phyloP scores from a whole-genome alignment of 2,888 invertebrate genomes.

The Teleiodes luculella region DNA sequence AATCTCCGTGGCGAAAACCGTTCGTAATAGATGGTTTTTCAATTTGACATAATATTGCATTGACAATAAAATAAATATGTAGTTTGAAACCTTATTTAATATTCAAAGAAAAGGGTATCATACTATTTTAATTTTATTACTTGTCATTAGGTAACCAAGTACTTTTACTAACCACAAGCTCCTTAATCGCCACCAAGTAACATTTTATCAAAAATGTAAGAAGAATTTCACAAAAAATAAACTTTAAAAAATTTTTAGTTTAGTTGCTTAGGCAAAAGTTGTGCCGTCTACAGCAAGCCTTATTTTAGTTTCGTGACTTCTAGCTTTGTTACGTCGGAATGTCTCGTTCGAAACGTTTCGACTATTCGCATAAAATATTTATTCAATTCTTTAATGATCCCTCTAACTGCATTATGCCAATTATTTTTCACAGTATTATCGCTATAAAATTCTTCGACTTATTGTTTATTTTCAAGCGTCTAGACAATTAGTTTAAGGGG shows the following conservation, averaged over 20 bases:
- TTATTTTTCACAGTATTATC: conserved; percentile 20
- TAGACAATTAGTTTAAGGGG: neutral
- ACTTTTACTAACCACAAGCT: too few relatives aligned
- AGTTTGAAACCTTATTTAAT: too few relatives aligned
- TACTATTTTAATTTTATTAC: too few relatives aligned
- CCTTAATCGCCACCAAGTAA: too few relatives aligned
- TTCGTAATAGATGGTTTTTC: too few relatives aligned
- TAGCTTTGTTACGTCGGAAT: conserved; percentile 61
- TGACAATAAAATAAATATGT: too few relatives aligned
- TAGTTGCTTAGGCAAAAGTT: conserved; percentile 12
- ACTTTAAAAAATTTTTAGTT: neutral
- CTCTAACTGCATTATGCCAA: conserved; percentile 37
- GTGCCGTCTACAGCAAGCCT: conserved; percentile 32
- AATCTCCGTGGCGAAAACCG: too few relatives aligned
- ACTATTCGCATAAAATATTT: conserved; percentile 65
- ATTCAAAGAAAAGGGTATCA: too few relatives aligned
- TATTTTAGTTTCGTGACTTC: conserved; percentile 62
- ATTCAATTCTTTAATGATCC: conserved; percentile 50
- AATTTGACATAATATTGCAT: too few relatives aligned
- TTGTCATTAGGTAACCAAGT: too few relatives aligned
- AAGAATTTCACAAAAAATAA: too few relatives aligned
- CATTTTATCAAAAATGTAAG: too few relatives aligned
- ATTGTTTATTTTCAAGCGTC: conserved; percentile 4
- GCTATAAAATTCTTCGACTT: conserved; percentile 22
- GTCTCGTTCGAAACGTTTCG: conserved; percentile 62